Evolutionary conservation across 2,113 vertebrate genomes (phyloP).

Genomic region (Polypterus bichir): DNA sequence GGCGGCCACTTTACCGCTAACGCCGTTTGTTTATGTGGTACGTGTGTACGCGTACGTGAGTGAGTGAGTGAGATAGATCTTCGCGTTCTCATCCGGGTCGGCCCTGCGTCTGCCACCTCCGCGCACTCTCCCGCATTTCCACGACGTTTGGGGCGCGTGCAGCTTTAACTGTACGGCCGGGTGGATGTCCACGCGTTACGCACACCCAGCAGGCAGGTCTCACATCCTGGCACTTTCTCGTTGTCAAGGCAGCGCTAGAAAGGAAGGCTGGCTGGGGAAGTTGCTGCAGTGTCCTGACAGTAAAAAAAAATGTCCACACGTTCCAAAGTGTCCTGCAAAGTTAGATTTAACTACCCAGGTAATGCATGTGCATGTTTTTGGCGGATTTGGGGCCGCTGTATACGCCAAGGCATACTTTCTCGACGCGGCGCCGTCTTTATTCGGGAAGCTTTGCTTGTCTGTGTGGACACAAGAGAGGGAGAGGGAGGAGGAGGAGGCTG

Average conservation of each 20-base stretch:
- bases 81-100: no score
- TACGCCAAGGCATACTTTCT: neutral
- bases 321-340: slow-evolving; percentile 44
- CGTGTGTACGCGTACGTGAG: no score
- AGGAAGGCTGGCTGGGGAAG: slow-evolving; percentile 38
- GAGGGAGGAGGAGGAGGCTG: slow-evolving; percentile 31
- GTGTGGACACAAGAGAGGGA: slow-evolving; percentile 40
- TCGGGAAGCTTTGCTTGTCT: slow-evolving; percentile 12
- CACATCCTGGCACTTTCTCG: slow-evolving; percentile 59
- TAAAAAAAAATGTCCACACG: slow-evolving; percentile 27
- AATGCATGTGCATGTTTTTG: slow-evolving; percentile 42
- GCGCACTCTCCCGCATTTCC: no score
- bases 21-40: no score
- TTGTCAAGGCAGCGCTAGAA: slow-evolving; percentile 50
- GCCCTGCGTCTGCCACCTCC: no score
- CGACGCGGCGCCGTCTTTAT: neutral
- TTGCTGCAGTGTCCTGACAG: slow-evolving; percentile 42
- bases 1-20: no score
- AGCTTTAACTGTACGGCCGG: no score
- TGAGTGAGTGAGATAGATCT: no score
- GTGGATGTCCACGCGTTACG: slow-evolving; percentile 23
- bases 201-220: slow-evolving; percentile 28
- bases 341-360: slow-evolving; percentile 40
- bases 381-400: neutral
- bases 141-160: no score